Evolutionary conservation across 2,113 vertebrate species (phyloP).

Genomic region (Equus quagga): DNA sequence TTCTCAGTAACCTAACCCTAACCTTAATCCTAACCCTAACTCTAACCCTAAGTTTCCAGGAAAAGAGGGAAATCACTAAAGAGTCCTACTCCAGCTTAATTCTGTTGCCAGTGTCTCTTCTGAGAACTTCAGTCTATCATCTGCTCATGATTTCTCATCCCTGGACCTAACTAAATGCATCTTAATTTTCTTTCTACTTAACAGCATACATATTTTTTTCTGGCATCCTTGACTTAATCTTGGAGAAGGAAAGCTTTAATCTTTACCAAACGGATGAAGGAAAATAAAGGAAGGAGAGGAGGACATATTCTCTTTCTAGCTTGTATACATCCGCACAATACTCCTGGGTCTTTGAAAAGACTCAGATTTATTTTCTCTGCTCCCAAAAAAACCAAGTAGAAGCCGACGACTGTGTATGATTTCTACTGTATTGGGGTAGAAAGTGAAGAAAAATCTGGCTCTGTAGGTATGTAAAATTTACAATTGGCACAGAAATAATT

Average conservation of each 20-base stretch:
- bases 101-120: neutral
- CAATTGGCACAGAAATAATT: neutral
- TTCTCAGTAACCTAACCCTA: neutral
- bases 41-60: neutral
- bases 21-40: too few relatives aligned
- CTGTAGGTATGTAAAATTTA: neutral
- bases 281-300: neutral
- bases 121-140: neutral
- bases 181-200: neutral
- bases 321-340: neutral
- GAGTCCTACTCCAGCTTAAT: neutral
- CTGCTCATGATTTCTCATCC: neutral
- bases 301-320: neutral
- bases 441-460: neutral
- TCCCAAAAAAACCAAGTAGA: neutral
- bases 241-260: neutral
- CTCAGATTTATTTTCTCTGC: neutral
- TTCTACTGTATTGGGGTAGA: neutral
- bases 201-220: neutral
- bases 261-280: neutral
- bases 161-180: neutral
- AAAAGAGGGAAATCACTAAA: neutral
- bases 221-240: neutral
- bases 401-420: neutral
- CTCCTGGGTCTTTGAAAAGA: neutral